Percentiles rank a stretch among this genome's conserved stretches.
Evolutionary conservation across 2,113 vertebrate species (phyloP).

Genomic region (Eulemur rufifrons): DNA sequence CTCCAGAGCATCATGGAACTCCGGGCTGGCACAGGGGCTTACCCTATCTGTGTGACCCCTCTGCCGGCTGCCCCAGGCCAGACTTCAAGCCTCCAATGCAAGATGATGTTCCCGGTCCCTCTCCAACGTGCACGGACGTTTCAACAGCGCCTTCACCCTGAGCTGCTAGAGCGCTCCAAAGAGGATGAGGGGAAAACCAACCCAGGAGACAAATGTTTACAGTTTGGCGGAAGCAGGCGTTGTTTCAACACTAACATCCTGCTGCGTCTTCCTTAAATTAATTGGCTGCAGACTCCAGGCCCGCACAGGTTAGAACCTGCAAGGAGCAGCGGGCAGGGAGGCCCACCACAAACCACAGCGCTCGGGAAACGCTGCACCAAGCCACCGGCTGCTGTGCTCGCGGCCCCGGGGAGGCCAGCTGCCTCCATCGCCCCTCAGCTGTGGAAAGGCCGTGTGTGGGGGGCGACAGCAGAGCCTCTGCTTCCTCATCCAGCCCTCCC

Average conservation of each 20-base stretch:
- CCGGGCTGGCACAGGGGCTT: background rate
- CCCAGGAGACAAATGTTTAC: background rate
- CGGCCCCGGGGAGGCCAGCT: background rate
- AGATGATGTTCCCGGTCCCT: background rate
- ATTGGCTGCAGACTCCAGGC: background rate
- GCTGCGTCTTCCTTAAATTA: background rate
- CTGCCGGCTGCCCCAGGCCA: background rate
- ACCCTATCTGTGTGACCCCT: background rate
- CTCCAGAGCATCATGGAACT: no score
- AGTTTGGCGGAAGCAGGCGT: background rate
- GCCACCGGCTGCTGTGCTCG: no score
- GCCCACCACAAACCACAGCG: background rate
- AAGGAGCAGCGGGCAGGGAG: background rate
- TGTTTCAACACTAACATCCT: background rate
- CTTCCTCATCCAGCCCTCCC: background rate
- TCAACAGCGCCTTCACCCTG: background rate
- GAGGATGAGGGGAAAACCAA: background rate
- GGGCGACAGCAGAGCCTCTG: background rate
- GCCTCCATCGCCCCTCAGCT: background rate
- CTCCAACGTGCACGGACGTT: accelerated
- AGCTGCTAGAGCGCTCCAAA: background rate
- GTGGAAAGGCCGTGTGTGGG: background rate
- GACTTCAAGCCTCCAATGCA: background rate
- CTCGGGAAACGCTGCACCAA: background rate
- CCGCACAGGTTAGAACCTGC: background rate